Conservation (phyloP, 2,113 vertebrate genomes). For the Psephotus haematonotus region DNA sequence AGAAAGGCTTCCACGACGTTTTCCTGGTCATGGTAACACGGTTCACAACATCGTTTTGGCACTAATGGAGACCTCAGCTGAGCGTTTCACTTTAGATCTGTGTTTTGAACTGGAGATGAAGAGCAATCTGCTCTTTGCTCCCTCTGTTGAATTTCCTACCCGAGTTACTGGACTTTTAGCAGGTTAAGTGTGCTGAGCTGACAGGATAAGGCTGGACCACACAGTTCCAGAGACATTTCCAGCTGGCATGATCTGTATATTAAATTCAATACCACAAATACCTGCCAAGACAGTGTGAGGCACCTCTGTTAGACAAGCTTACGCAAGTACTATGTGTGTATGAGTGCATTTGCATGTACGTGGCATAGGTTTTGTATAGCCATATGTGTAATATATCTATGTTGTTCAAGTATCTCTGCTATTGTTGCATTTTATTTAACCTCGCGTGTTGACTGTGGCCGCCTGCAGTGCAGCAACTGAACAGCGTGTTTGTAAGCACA, state of each 20-base stretch:
- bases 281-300: not conserved
- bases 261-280: not conserved
- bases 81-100: not conserved
- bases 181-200: not conserved
- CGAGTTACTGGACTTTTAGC: not conserved
- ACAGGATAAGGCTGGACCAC: not conserved
- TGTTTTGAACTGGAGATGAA: not conserved
- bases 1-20: fast-evolving
- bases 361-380: not conserved
- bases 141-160: not conserved
- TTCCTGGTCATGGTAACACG: not conserved
- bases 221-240: not conserved
- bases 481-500: not conserved
- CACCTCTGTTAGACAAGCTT: not conserved
- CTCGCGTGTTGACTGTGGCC: fast-evolving
- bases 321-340: fast-evolving
- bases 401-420: not conserved
- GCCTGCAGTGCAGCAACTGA: not conserved
- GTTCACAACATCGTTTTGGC: not conserved
- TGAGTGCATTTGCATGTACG: not conserved
- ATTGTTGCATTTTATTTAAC: not conserved
- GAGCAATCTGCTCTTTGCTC: not conserved
- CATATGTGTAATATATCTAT: too few species aligned
- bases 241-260: not conserved
- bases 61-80: not conserved